These are phyloP conservation scores for Drosophila takahashii DNA, from an alignment of 1,140 invertebrate species.

Conservation along the genomic window DNA sequence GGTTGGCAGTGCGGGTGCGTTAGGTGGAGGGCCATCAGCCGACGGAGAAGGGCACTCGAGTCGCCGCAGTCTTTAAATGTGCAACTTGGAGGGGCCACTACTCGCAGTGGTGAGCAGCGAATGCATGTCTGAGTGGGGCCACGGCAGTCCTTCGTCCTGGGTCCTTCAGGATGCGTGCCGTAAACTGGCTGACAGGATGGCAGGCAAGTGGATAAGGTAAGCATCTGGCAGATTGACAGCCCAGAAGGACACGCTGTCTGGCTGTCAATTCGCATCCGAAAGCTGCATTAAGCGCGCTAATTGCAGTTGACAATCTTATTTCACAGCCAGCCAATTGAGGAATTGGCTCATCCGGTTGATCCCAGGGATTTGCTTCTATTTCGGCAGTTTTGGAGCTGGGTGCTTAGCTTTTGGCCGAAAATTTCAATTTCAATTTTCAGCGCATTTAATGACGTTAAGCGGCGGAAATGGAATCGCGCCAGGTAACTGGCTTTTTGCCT, in stretches of 20 bases:
- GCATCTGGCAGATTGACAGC: conserved; percentile 24
- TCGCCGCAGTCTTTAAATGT: conserved; percentile 65
- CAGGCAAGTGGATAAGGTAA: conserved; percentile 34
- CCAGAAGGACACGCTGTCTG: conserved; percentile 13
- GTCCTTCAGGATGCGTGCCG: conserved; percentile 40
- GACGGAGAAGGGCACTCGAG: conserved; percentile 56
- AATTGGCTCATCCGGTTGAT: background rate
- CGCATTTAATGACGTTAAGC: conserved; percentile 72
- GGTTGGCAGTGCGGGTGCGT: conserved; percentile 26
- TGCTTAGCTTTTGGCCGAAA: conserved; percentile 27
- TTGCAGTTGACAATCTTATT: conserved; percentile 72
- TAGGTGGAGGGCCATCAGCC: conserved; percentile 59
- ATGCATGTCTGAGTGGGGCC: conserved; percentile 55
- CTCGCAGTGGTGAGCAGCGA: conserved; percentile 30
- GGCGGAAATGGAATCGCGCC: conserved; percentile 77
- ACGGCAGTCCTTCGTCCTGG: background rate
- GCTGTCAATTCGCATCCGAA: conserved; percentile 48
- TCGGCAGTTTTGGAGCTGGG: conserved; percentile 10
- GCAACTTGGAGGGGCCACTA: conserved; percentile 47
- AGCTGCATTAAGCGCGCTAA: conserved; percentile 65
- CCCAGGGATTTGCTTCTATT: background rate
- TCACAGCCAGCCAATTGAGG: conserved; percentile 11
- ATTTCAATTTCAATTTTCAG: conserved; percentile 81
- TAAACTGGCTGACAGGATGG: conserved; percentile 8
- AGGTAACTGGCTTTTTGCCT: conserved; percentile 61